Conservation (phyloP, 2,888 invertebrate species). For the Mellilla xanthometata region DNA sequence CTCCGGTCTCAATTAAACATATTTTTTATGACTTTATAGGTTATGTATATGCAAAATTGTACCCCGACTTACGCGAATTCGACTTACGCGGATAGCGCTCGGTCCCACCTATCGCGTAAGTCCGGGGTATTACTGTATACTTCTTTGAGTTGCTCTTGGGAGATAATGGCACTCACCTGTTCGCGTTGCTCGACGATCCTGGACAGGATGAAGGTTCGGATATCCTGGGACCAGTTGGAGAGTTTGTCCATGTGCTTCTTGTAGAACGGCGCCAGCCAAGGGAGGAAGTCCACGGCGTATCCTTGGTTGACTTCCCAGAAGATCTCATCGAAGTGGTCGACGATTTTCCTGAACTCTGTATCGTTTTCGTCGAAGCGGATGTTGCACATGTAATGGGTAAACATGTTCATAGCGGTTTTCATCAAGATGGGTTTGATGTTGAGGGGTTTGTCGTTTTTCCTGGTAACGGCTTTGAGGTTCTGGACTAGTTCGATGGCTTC, state of each 20-base stretch:
- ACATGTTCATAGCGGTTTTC: slow-evolving; percentile 91
- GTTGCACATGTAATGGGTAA: slow-evolving; percentile 94
- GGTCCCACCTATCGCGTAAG: too few relatives aligned
- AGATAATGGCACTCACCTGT: too few relatives aligned
- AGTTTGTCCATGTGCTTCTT: slow-evolving; percentile 86
- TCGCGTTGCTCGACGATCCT: slow-evolving; percentile 85
- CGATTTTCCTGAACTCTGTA: slow-evolving; percentile 85
- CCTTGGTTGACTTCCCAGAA: slow-evolving; percentile 97
- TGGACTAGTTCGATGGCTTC: slow-evolving; percentile 85
- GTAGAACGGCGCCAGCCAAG: slow-evolving; percentile 90
- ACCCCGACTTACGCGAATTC: too few relatives aligned
- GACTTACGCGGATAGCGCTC: too few relatives aligned
- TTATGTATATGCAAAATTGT: too few relatives aligned
- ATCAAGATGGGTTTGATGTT: slow-evolving; percentile 88
- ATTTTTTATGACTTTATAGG: too few relatives aligned
- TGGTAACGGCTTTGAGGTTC: slow-evolving; percentile 72
- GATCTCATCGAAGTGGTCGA: slow-evolving; percentile 90
- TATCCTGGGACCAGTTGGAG: slow-evolving; percentile 86
- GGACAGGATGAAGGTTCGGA: slow-evolving; percentile 88
- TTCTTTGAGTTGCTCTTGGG: too few relatives aligned
- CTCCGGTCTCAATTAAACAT: too few relatives aligned
- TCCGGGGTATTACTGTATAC: too few relatives aligned
- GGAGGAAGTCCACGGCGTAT: slow-evolving; percentile 93
- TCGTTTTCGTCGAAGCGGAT: slow-evolving; percentile 86
- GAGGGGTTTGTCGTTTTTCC: slow-evolving; percentile 60